These are phyloP conservation scores for Hermetia illucens DNA, from an alignment of 1,140 invertebrate genomes.

Conservation along the genomic window DNA sequence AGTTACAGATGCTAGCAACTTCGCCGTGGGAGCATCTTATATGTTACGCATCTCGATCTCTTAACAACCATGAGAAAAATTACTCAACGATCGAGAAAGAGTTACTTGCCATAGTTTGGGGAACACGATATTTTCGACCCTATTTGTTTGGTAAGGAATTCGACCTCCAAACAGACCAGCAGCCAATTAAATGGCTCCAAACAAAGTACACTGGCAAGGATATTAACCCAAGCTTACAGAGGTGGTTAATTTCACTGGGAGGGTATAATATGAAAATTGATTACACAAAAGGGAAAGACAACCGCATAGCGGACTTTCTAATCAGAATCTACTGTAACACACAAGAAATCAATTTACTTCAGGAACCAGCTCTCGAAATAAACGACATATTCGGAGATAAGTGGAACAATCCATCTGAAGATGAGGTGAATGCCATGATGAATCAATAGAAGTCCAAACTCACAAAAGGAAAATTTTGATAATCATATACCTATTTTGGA, in stretches of 20 bases:
- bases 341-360: too few species aligned
- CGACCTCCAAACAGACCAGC: too few species aligned
- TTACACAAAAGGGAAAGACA: slow-evolving; percentile 5
- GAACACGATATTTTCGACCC: slow-evolving; percentile 30
- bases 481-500: too few species aligned
- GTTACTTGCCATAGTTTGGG: slow-evolving; percentile 35
- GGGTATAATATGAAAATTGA: slow-evolving; percentile 5
- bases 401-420: too few species aligned
- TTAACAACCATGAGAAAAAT: slow-evolving; percentile 28
- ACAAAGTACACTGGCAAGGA: slow-evolving; percentile 5
- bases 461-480: too few species aligned
- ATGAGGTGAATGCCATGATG: too few species aligned
- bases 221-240: slow-evolving; percentile 5
- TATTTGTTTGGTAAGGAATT: slow-evolving; percentile 33
- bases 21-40: slow-evolving; percentile 14
- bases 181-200: slow-evolving; percentile 3
- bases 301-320: slow-evolving; percentile 6
- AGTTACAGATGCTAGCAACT: slow-evolving; percentile 7
- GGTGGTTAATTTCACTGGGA: slow-evolving; percentile 4
- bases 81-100: slow-evolving; percentile 32
- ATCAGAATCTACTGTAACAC: too few species aligned
- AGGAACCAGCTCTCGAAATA: too few species aligned
- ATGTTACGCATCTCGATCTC: slow-evolving; percentile 23
- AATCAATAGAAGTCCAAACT: too few species aligned
- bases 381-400: too few species aligned